A percentile compares a stretch with the other conserved stretches of the same genome.
phyloP scores from a whole-genome alignment of 2,888 invertebrate genomes.

The Cataglyphis albicans region DNA sequence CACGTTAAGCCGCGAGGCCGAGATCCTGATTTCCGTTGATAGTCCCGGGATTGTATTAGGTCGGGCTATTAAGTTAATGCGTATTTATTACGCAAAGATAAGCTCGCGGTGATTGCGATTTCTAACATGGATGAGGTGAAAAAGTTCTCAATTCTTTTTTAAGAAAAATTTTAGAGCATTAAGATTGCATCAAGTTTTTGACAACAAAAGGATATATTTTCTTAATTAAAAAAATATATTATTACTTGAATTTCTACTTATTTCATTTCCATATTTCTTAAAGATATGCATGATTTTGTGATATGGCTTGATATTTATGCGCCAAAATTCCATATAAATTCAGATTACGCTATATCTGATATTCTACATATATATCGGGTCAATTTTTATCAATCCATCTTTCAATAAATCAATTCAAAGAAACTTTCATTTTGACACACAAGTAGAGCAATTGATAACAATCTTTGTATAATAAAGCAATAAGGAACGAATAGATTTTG shows the following conservation, averaged over 20 bases:
- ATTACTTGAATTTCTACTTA: not conserved
- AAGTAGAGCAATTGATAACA: constrained; percentile 1
- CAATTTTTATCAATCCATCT: constrained; percentile 10
- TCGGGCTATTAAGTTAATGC: constrained; percentile 8
- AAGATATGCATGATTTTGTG: not conserved
- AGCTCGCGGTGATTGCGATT: constrained; percentile 1
- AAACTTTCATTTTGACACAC: not conserved
- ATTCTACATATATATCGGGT: not conserved
- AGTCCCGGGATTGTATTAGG: constrained; percentile 37
- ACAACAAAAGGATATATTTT: no score
- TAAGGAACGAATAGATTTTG: not conserved
- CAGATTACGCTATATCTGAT: constrained; percentile 13
- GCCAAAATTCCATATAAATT: constrained; percentile 1
- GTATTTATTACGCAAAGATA: constrained; percentile 32
- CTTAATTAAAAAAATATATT: not conserved
- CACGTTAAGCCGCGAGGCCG: constrained; percentile 21
- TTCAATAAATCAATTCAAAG: constrained; percentile 17
- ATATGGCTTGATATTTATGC: not conserved
- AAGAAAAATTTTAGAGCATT: not conserved
- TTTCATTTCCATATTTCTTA: not conserved
- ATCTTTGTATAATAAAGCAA: not conserved
- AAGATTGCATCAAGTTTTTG: not conserved
- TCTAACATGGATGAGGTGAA: not conserved
- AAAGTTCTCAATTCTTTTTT: not conserved
- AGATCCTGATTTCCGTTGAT: constrained; percentile 35